phyloP scores from a whole-genome alignment of 1,140 invertebrate species.

The Neoseiulus cucumeris region DNA sequence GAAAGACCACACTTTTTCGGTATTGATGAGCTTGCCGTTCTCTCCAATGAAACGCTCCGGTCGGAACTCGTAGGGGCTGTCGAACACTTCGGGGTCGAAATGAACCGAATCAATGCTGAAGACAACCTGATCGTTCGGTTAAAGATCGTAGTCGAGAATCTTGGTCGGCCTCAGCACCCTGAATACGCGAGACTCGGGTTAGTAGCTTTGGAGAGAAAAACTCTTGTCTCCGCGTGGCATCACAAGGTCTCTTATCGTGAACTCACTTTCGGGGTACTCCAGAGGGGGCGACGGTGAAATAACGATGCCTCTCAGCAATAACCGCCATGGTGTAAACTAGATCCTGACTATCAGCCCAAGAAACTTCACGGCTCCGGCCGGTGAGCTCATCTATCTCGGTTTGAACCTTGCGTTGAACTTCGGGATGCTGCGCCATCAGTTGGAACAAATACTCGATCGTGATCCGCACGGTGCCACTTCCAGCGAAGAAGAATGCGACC shows the following conservation, averaged over 20 bases:
- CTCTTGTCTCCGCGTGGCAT: neutral
- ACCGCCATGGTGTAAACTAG: constrained; percentile 21
- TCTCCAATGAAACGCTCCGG: constrained; percentile 16
- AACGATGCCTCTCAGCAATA: constrained; percentile 19
- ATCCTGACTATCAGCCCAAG: constrained; percentile 13
- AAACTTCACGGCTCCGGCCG: constrained; percentile 18
- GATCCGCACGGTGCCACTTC: constrained; percentile 21
- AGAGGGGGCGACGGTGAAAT: constrained; percentile 17
- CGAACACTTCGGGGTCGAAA: constrained; percentile 11
- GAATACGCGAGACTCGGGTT: too few relatives aligned
- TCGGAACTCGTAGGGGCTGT: constrained; percentile 14
- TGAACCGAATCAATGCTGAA: constrained; percentile 13
- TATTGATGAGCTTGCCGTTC: constrained; percentile 12
- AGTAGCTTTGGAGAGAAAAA: too few relatives aligned
- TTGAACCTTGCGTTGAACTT: constrained; percentile 20
- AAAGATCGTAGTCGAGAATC: constrained; percentile 13
- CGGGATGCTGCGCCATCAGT: constrained; percentile 16
- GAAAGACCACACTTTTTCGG: neutral
- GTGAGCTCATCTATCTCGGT: constrained; percentile 21
- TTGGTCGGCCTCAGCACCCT: constrained; percentile 12
- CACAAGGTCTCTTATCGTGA: neutral
- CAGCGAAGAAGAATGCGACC: constrained; percentile 19
- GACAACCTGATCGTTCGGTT: neutral
- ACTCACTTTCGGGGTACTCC: constrained; percentile 16
- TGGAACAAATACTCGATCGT: constrained; percentile 19